Evolutionary conservation across 1,140 invertebrate species (phyloP), one percentile per base, ranked within the genome.

Genomic region (Ostrea edulis): DNA sequence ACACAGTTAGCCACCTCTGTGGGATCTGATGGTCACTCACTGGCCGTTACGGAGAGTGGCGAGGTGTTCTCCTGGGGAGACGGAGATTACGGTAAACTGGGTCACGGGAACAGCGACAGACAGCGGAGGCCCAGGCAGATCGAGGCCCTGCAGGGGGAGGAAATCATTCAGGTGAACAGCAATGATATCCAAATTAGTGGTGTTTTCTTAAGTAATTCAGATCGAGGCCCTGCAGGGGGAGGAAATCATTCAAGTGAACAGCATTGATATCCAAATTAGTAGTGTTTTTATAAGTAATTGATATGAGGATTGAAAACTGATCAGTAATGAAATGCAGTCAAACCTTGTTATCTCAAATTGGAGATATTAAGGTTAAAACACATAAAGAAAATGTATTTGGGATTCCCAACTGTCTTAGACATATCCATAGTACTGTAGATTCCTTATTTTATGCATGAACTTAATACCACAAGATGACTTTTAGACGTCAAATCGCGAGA

Each of bases 51-150:
- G n/a, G 96, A 96, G 90, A 96, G 95, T 92, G 96, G 96, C 22
- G 96, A 96, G 92, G 96, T 96, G 25, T 96, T 96, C 90, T 96
- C 95, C 68, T 96, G 96, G 96, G 96, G 96, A 11, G 96, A 96
- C 92, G 96, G 96, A 14, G 96, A 96, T 91, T 96, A 96, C 92
- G 96, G 96, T 7, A 97, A 97, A 95, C 93, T 97, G 52, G 97
- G 96, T 4, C 96, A 97, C 93, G 96, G 96, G 12, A 96, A 96
- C 92, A 96, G 96, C 90, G 96, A 97, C 90, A 92, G 96, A 86
- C 96, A 97, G 90, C 93, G 96, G 51, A 93, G 96, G 82, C 97
- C 97, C 3, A 93, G 96, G 86, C 96, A 96, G 92, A 96, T 97
- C 87, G 96, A 97, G 93, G 96, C 96, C 8, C 93, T 97, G 2